Conservation (phyloP, 2,888 invertebrate genomes). For the Hemistola chrysoprasaria region DNA sequence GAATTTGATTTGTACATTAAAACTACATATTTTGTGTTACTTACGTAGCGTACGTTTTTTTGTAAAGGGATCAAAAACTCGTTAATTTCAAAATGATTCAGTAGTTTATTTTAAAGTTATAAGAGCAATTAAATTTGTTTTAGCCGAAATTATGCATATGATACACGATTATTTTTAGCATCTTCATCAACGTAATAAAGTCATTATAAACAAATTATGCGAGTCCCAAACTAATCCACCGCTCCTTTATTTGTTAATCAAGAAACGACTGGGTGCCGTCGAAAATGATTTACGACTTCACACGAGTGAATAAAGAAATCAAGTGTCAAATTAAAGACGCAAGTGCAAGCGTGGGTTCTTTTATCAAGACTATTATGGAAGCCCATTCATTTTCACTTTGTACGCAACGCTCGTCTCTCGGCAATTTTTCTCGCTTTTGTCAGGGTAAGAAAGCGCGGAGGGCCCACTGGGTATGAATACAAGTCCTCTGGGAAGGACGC, state of each 20-base stretch:
- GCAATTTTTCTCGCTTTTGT: constrained; percentile 64
- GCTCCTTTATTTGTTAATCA: constrained; percentile 18
- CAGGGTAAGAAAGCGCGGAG: constrained; percentile 46
- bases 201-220: background rate
- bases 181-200: background rate
- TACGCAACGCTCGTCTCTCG: constrained; percentile 52
- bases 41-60: no score
- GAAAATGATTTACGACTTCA: constrained; percentile 46
- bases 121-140: no score
- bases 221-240: constrained; percentile 7
- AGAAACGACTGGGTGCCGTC: constrained; percentile 19
- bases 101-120: no score
- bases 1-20: no score
- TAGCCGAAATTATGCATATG: no score
- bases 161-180: background rate
- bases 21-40: no score
- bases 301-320: constrained; percentile 72
- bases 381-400: constrained; percentile 61
- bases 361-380: constrained; percentile 51
- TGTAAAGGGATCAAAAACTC: no score
- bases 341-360: constrained; percentile 44
- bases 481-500: constrained; percentile 39
- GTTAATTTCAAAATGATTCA: no score
- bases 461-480: constrained; percentile 52
- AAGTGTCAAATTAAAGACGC: constrained; percentile 64